Evolutionary conservation across 2,113 vertebrate species (phyloP).

Genomic region (Poeciliopsis prolifica): DNA sequence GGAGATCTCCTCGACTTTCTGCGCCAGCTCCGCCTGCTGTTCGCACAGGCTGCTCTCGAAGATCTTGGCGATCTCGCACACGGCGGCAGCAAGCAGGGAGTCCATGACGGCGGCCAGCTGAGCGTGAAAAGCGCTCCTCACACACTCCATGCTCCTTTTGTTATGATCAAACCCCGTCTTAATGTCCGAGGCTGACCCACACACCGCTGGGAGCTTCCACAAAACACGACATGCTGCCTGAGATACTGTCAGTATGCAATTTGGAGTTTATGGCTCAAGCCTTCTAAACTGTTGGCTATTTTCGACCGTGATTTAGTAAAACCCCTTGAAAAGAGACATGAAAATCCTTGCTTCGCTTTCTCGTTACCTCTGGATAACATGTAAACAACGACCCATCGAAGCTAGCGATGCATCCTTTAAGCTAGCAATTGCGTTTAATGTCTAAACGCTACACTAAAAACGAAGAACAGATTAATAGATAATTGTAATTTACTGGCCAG

Average conservation of each 20-base stretch:
- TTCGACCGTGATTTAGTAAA: neutral
- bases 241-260: constrained; percentile 19
- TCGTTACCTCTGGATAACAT: constrained; percentile 24
- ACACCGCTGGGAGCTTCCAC: neutral
- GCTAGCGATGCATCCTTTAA: neutral
- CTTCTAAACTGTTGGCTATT: neutral
- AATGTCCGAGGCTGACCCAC: neutral
- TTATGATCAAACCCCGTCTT: neutral
- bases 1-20: constrained; percentile 63
- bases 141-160: constrained; percentile 58
- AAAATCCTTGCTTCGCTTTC: neutral
- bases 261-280: neutral
- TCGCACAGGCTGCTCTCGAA: constrained; percentile 75
- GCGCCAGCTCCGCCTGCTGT: constrained; percentile 70
- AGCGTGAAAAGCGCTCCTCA: constrained; percentile 66
- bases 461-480: neutral
- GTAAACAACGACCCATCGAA: constrained; percentile 35
- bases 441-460: neutral
- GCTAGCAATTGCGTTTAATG: neutral
- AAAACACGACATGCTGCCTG: neutral
- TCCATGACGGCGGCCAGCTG: constrained; percentile 77
- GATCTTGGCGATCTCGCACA: constrained; percentile 76
- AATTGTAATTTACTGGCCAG: neutral
- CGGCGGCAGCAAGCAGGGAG: constrained; percentile 71
- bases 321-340: neutral